phyloP scores from a whole-genome alignment of 2,113 vertebrate species.

The Sula dactylatra region DNA sequence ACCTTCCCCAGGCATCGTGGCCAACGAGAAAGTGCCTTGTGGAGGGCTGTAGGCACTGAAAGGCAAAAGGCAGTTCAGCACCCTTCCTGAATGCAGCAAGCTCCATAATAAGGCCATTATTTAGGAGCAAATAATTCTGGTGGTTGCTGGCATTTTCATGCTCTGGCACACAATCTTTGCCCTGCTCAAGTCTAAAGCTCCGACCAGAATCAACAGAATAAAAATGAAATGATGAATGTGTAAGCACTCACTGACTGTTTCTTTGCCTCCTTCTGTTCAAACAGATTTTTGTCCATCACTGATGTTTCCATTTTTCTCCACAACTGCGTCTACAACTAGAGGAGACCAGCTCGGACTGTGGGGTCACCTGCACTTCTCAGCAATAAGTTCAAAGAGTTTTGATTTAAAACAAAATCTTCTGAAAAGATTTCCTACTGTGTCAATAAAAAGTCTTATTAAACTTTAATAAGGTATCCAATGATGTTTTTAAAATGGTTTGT shows the following conservation, averaged over 20 bases:
- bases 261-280: neutral
- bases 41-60: neutral
- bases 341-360: neutral
- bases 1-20: neutral
- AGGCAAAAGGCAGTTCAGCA: neutral
- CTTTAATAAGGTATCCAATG: conserved; percentile 42
- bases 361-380: conserved; percentile 12
- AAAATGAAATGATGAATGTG: neutral
- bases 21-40: neutral
- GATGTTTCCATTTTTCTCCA: neutral
- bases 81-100: neutral
- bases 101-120: neutral
- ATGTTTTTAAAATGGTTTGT: conserved; percentile 38
- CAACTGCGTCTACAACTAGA: neutral
- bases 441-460: conserved; percentile 50
- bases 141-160: neutral
- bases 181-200: neutral
- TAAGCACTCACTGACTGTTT: neutral
- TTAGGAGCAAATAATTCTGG: neutral
- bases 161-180: neutral
- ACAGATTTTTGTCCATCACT: neutral
- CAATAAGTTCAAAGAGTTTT: conserved; percentile 7
- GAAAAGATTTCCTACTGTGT: conserved; percentile 43
- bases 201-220: neutral
- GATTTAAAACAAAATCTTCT: conserved; percentile 56